Evolutionary conservation across 2,888 invertebrate genomes (phyloP).

Genomic region (Sinotaia quadrata): DNA sequence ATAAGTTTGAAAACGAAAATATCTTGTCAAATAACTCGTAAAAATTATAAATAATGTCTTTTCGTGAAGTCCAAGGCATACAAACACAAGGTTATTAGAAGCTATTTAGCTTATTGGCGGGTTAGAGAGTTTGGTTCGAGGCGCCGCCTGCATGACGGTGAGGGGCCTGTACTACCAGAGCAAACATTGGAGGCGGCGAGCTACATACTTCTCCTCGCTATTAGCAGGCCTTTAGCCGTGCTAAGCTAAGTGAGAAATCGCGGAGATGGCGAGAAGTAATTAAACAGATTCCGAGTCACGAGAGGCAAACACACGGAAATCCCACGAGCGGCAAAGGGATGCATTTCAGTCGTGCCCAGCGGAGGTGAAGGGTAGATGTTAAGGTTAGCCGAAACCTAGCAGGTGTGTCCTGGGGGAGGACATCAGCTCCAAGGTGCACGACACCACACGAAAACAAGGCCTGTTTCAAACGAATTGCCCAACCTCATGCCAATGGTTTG

Average conservation of each 20-base stretch:
- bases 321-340: too few species aligned
- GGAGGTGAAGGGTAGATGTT: not conserved
- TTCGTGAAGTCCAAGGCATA: too few species aligned
- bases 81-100: too few species aligned
- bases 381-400: not conserved
- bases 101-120: too few species aligned
- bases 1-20: too few species aligned
- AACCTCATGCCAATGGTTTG: not conserved
- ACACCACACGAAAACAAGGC: not conserved
- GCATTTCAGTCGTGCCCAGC: not conserved
- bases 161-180: not conserved
- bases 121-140: too few species aligned
- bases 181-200: slow-evolving; percentile 18
- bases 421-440: not conserved
- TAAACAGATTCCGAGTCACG: slow-evolving; percentile 32
- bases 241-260: slow-evolving; percentile 14
- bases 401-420: not conserved
- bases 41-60: too few species aligned
- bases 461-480: not conserved
- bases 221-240: slow-evolving; percentile 15
- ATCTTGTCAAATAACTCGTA: too few species aligned
- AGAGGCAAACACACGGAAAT: slow-evolving; percentile 26
- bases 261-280: slow-evolving; percentile 11
- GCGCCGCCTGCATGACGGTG: not conserved
- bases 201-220: slow-evolving; percentile 9